Evolutionary conservation across 2,888 invertebrate species (phyloP).

Genomic region (Agonopterix heracliana): DNA sequence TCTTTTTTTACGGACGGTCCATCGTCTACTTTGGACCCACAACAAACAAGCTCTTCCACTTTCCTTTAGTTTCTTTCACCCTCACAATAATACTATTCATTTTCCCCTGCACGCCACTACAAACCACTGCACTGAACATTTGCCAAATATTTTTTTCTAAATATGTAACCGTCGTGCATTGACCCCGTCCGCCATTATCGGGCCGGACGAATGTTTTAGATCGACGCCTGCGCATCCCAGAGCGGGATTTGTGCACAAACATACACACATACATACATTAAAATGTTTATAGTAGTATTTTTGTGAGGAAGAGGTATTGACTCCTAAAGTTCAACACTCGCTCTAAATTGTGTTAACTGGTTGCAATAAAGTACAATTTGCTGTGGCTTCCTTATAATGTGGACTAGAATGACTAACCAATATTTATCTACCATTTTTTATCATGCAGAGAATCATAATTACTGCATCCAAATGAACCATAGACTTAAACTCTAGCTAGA

Average conservation of each 20-base stretch:
- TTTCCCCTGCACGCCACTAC: slow-evolving; percentile 29
- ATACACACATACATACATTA: neutral
- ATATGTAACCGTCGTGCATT: slow-evolving; percentile 62
- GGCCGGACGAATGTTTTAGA: slow-evolving; percentile 61
- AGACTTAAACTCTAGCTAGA: too few species aligned
- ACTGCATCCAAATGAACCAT: too few species aligned
- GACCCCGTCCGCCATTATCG: slow-evolving; percentile 66
- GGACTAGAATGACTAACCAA: too few species aligned
- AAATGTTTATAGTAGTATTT: slow-evolving; percentile 4
- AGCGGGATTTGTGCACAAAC: slow-evolving; percentile 9
- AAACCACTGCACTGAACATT: slow-evolving; percentile 58
- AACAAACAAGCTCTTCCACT: neutral
- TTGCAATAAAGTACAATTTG: too few species aligned
- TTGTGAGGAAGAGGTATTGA: slow-evolving; percentile 11
- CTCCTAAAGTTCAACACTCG: slow-evolving; percentile 7
- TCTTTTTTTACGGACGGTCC: too few species aligned
- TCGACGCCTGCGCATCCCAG: slow-evolving; percentile 45
- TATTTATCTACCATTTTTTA: too few species aligned
- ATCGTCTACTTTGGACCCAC: too few species aligned
- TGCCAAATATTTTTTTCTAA: slow-evolving; percentile 77
- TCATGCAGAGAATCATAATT: too few species aligned
- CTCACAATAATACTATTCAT: neutral
- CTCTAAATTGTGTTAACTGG: neutral
- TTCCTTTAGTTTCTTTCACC: neutral
- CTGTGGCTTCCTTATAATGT: too few species aligned